Percentiles rank a stretch among this genome's conserved stretches.
phyloP scores from a whole-genome alignment of 2,797 vertebrate species.

The Anisognathus igniventris region DNA sequence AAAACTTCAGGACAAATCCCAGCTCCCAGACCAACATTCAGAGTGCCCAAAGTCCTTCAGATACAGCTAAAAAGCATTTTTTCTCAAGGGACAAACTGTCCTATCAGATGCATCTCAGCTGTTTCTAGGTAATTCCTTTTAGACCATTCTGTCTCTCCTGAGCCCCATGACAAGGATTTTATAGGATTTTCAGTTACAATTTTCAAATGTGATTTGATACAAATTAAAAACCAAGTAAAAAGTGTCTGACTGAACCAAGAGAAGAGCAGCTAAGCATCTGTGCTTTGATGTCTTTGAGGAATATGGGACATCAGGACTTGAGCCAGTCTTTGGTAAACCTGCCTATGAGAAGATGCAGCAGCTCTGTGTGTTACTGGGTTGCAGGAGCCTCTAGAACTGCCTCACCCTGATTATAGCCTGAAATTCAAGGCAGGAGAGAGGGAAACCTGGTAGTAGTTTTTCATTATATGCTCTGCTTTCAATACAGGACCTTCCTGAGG shows the following conservation, averaged over 20 bases:
- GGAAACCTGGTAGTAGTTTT: background rate
- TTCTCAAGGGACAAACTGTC: background rate
- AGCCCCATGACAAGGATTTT: background rate
- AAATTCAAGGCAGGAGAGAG: background rate
- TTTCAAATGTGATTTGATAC: background rate
- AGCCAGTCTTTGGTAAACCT: background rate
- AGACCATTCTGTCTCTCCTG: background rate
- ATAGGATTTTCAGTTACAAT: background rate
- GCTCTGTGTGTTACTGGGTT: fast-evolving
- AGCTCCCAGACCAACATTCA: background rate
- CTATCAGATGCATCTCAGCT: background rate
- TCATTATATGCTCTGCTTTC: background rate
- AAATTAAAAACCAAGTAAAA: background rate
- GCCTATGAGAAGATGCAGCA: background rate
- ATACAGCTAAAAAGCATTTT: background rate
- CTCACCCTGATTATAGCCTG: background rate
- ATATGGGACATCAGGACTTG: background rate
- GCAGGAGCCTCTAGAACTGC: background rate
- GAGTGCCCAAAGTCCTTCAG: background rate
- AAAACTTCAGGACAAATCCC: background rate
- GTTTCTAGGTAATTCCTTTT: background rate
- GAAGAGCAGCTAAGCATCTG: background rate
- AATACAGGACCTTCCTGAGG: background rate
- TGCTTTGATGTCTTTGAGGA: background rate
- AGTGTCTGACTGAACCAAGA: background rate